Conservation (phyloP, 2,888 invertebrate genomes). For the Dastarcus helophoroides region DNA sequence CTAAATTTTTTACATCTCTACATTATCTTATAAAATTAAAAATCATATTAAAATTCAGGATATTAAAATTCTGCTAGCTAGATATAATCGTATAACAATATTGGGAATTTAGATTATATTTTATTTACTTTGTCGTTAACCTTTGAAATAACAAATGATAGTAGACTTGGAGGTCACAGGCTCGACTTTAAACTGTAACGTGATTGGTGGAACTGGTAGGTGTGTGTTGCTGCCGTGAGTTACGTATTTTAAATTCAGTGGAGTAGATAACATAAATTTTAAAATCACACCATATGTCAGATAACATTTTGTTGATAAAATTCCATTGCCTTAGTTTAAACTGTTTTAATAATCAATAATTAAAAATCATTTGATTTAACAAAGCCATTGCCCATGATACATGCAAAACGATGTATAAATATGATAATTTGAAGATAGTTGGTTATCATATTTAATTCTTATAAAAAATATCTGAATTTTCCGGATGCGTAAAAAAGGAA, state of each 20-base stretch:
- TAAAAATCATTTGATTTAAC: neutral
- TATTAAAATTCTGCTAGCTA: no score
- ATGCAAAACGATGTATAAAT: neutral
- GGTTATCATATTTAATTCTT: no score
- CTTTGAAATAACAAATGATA: no score
- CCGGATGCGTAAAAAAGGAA: no score
- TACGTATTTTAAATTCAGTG: slow-evolving; percentile 3
- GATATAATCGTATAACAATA: no score
- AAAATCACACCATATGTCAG: neutral
- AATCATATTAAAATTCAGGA: no score
- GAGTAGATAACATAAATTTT: slow-evolving; percentile 5
- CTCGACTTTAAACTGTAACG: slow-evolving; percentile 22
- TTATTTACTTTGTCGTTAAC: no score
- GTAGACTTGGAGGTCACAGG: slow-evolving; percentile 25
- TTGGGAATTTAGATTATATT: no score
- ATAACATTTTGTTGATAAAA: neutral
- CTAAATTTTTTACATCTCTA: no score
- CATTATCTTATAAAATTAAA: no score
- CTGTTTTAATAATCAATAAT: slow-evolving; percentile 1
- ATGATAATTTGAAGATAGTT: no score
- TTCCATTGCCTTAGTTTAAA: neutral
- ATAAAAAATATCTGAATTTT: no score
- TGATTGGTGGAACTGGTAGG: slow-evolving; percentile 25
- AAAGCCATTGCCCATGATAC: neutral
- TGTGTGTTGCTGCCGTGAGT: slow-evolving; percentile 18